Percentiles rank a stretch among this genome's conserved stretches.
phyloP scores from a whole-genome alignment of 2,888 invertebrate genomes.

The Notocelia uddmanniana region DNA sequence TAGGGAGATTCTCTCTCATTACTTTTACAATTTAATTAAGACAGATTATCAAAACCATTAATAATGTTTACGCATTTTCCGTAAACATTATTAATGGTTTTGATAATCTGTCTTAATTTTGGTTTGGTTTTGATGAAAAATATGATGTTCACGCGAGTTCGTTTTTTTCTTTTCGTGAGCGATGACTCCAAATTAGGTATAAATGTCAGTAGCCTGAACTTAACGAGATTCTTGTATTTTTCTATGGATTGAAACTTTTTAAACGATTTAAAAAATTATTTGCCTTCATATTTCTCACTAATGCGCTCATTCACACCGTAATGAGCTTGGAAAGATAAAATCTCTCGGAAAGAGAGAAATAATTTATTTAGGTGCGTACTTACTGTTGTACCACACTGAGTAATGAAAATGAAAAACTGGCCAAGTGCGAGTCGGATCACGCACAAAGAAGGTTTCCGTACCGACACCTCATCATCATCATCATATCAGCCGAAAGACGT shows the following conservation, averaged over 20 bases:
- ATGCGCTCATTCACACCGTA: slow-evolving; percentile 12
- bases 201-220: slow-evolving; percentile 6
- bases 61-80: slow-evolving; percentile 5
- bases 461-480: too few species aligned
- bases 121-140: slow-evolving; percentile 34
- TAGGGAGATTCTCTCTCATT: too few species aligned
- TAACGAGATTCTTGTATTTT: slow-evolving; percentile 26
- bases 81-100: slow-evolving; percentile 19
- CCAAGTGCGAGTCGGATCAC: too few species aligned
- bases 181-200: slow-evolving; percentile 8
- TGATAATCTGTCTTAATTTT: too few species aligned
- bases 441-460: too few species aligned
- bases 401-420: too few species aligned
- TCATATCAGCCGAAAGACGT: too few species aligned
- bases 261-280: background rate
- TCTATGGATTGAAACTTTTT: slow-evolving; percentile 3
- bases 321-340: too few species aligned
- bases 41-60: slow-evolving; percentile 20
- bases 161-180: background rate
- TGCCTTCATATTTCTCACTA: slow-evolving; percentile 13
- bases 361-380: too few species aligned
- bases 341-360: too few species aligned
- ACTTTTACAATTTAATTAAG: slow-evolving; percentile 10
- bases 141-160: slow-evolving; percentile 14
- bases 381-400: too few species aligned